Conservation (phyloP, 2,797 vertebrate genomes). For the Enteromius afrohamiltoni region DNA sequence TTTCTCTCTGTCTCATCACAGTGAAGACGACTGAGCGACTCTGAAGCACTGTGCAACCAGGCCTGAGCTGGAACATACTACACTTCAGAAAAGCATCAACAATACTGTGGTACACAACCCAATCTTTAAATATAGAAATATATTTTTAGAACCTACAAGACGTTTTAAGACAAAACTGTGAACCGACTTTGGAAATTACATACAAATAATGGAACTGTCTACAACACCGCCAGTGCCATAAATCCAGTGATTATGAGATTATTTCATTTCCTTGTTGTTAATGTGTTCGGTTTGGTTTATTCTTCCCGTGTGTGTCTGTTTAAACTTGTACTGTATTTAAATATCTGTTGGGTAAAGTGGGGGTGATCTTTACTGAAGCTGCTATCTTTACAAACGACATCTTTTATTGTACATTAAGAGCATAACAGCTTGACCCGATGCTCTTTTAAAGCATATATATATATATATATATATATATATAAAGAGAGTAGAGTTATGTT, state of each 20-base stretch:
- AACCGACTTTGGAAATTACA: conserved; percentile 92
- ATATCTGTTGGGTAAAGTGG: conserved; percentile 55
- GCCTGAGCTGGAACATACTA: conserved; percentile 56
- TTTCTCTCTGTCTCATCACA: conserved; percentile 9
- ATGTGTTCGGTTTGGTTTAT: conserved; percentile 72
- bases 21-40: conserved; percentile 12
- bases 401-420: conserved; percentile 16
- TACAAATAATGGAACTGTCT: conserved; percentile 91
- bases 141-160: conserved; percentile 94
- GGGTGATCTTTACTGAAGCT: conserved; percentile 73
- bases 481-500: conserved; percentile 13
- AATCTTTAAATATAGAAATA: conserved; percentile 81
- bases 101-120: conserved; percentile 81
- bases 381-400: conserved; percentile 48
- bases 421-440: neutral
- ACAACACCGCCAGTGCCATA: conserved; percentile 98
- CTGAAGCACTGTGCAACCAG: conserved; percentile 39
- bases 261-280: conserved; percentile 77
- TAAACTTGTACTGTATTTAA: conserved; percentile 61
- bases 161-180: conserved; percentile 96
- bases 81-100: conserved; percentile 54
- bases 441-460: conserved; percentile 20
- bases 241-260: conserved; percentile 80
- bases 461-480: too few species aligned
- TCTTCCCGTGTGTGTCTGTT: conserved; percentile 39